Evolutionary conservation across 92 coral and sea anemone species (phyloP).

Genomic region (Metridium senile): DNA sequence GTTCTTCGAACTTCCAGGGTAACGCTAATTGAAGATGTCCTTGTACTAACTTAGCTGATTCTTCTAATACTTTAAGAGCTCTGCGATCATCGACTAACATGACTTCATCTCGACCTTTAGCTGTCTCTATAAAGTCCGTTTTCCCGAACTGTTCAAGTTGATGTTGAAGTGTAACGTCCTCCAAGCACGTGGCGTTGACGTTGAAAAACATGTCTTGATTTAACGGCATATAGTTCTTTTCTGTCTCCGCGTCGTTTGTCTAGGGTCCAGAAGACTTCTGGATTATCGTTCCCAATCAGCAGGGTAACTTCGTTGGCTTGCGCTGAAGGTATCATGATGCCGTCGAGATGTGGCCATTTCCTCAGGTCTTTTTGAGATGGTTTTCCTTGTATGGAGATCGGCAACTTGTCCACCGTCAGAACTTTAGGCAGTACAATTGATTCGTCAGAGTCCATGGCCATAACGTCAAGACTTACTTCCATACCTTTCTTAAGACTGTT

Average conservation of each 20-base stretch:
- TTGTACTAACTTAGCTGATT: background rate
- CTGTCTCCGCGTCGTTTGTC: slow-evolving; percentile 29
- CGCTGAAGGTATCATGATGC: slow-evolving; percentile 7
- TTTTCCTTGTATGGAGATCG: slow-evolving; percentile 14
- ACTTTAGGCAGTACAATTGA: slow-evolving; percentile 12
- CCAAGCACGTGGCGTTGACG: background rate
- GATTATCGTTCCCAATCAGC: slow-evolving; percentile 25
- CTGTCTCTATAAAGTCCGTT: slow-evolving; percentile 7
- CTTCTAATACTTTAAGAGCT: background rate
- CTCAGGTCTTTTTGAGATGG: slow-evolving; percentile 18
- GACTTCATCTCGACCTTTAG: background rate
- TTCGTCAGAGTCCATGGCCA: slow-evolving; percentile 14
- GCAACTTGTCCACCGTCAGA: slow-evolving; percentile 23
- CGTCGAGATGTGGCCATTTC: slow-evolving; percentile 45
- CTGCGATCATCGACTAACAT: background rate
- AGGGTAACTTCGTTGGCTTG: slow-evolving; percentile 8
- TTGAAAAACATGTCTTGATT: slow-evolving; percentile 1
- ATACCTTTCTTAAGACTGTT: slow-evolving; percentile 18
- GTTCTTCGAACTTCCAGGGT: background rate
- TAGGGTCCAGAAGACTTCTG: slow-evolving; percentile 26
- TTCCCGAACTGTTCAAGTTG: slow-evolving; percentile 10
- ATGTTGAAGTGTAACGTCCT: background rate
- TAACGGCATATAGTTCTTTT: slow-evolving; percentile 31
- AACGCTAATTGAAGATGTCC: background rate
- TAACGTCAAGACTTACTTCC: slow-evolving; percentile 13